These are phyloP conservation scores for Patagioenas fasciata DNA, from an alignment of 2,113 vertebrate genomes.

Conservation along the genomic window DNA sequence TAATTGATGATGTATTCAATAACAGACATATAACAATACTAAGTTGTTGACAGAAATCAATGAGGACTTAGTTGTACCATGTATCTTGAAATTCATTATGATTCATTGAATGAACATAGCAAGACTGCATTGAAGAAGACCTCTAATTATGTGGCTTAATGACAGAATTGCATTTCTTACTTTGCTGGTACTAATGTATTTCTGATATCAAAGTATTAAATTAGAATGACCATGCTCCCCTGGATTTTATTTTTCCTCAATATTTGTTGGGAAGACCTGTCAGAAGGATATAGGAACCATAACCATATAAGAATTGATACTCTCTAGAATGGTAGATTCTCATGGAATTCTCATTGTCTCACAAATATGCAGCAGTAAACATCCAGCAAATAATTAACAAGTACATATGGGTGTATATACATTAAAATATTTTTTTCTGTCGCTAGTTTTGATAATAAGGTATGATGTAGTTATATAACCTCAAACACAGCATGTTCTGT, in stretches of 20 bases:
- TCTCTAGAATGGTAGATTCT: not conserved
- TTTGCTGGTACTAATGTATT: not conserved
- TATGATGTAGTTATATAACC: not conserved
- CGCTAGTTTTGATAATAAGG: not conserved
- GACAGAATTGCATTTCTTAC: not conserved
- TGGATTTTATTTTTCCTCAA: not conserved
- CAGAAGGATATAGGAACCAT: not conserved
- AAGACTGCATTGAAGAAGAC: not conserved
- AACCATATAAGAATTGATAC: not conserved
- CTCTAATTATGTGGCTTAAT: not conserved
- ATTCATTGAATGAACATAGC: conserved; percentile 28
- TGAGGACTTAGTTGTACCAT: not conserved
- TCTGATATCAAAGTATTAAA: not conserved
- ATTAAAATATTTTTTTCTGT: not conserved
- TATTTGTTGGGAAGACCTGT: not conserved
- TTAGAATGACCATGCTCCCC: not conserved
- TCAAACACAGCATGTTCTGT: not conserved
- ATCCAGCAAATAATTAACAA: not conserved
- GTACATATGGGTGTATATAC: not conserved
- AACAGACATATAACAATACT: not conserved
- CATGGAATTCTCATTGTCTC: not conserved
- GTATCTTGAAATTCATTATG: conserved; percentile 5
- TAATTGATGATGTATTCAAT: not conserved
- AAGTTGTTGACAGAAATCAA: not conserved
- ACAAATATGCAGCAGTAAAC: not conserved